Evolutionary conservation across 2,797 vertebrate species (phyloP), one percentile per base, ranked within the genome.

Genomic region (Pelobates cultripes): DNA sequence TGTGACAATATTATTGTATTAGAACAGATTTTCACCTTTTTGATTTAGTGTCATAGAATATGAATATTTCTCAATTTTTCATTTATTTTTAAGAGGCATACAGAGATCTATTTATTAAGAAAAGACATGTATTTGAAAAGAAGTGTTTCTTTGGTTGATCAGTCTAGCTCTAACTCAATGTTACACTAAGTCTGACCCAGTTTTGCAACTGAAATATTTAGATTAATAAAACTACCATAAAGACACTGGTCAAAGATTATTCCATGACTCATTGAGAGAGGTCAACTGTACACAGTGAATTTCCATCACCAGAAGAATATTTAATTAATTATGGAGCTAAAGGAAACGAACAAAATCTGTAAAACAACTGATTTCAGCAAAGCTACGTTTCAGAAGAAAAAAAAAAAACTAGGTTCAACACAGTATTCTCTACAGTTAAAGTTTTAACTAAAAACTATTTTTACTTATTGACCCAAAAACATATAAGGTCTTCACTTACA

Each of bases 151-250:
- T 40, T 10, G 66, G 41, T 68, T 68, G 66, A 43, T 66, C 63
- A 17, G 40, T 4, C 17, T 15, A 28, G 17, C 7, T 42, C 40
- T 14, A 43, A 28, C 28, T 51, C 47, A 51, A 2, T 70, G 68
- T 44, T 70, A 13, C 45, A 28, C 14, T 43, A n/a, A n/a, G 17
- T 70, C 45, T 70, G 43, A 45, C 68, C 68, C 68, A 70, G 68
- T 44, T 51, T 71, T 53, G 44, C 15, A 71, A 40, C 4, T 28
- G 70, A 43, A 70, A 70, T 3, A n/a, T 43, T 8, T 45, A 70
- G 43, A 70, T 70, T 45, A 45, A 45, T 45, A 70, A 45, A 47
- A 71, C 44, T 51, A 71, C 51, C 41, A 51, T 71, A 47, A 71
- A 71, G 70, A 9, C 45, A 51, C 7, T 28, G 44, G 45, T 13